phyloP scores from a whole-genome alignment of 2,113 vertebrate species.

The Sinocyclocheilus anshuiensis region DNA sequence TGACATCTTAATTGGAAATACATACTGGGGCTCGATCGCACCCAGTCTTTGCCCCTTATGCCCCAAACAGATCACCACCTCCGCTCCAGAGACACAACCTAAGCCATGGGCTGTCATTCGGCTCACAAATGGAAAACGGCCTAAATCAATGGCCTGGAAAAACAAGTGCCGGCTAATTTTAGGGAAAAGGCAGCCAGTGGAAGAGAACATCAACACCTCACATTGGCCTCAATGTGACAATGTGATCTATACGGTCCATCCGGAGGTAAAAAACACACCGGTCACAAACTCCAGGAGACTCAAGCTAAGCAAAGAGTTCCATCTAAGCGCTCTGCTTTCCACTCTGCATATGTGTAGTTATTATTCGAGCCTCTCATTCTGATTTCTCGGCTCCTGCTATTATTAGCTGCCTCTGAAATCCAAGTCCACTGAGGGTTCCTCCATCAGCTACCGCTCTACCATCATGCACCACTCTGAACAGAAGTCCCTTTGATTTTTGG shows the following conservation, averaged over 20 bases:
- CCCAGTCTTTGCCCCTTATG: background rate
- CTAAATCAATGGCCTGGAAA: slow-evolving; percentile 57
- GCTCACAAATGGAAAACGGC: slow-evolving; percentile 49
- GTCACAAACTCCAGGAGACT: background rate
- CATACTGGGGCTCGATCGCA: background rate
- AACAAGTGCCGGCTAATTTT: slow-evolving; percentile 51
- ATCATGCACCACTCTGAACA: slow-evolving; percentile 11
- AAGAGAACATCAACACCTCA: slow-evolving; percentile 29
- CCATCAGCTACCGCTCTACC: slow-evolving; percentile 15
- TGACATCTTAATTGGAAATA: background rate
- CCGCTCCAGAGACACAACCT: slow-evolving; percentile 17
- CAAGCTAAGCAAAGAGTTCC: background rate
- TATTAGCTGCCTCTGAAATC: slow-evolving; percentile 46
- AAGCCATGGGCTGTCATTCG: slow-evolving; percentile 18
- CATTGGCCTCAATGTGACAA: slow-evolving; percentile 36
- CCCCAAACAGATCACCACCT: slow-evolving; percentile 1
- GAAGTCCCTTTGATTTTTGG: slow-evolving; percentile 19
- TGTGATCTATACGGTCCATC: slow-evolving; percentile 35
- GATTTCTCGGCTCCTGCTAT: slow-evolving; percentile 47
- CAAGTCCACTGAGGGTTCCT: slow-evolving; percentile 41
- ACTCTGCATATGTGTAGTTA: slow-evolving; percentile 2
- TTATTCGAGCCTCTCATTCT: slow-evolving; percentile 31
- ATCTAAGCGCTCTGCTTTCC: slow-evolving; percentile 5
- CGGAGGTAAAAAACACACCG: background rate
- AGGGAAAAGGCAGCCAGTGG: slow-evolving; percentile 3